Evolutionary conservation across 37 sponge, comb jelly and placozoan genomes (phyloP).

Genomic region (Crambe crambe): DNA sequence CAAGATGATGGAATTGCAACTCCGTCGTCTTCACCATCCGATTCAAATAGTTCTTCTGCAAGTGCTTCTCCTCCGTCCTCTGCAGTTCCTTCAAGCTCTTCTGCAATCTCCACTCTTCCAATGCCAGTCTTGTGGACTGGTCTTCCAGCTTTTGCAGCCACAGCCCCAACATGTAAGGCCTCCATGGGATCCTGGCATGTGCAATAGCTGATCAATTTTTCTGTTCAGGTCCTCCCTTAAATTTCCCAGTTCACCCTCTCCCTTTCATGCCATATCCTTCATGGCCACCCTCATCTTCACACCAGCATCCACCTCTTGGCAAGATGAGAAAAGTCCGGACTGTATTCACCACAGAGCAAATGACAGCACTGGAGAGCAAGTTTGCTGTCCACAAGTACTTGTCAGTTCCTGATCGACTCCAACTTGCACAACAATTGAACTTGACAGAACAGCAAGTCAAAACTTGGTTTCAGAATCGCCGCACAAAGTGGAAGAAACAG

Average conservation of each 20-base stretch:
- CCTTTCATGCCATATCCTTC: not conserved
- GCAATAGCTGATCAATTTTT: not conserved
- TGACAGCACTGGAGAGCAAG: conserved; percentile 42
- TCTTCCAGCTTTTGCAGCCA: not conserved
- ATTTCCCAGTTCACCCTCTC: not conserved
- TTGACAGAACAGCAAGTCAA: conserved; percentile 67
- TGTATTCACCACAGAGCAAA: conserved; percentile 60
- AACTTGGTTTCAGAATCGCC: conserved; percentile 77
- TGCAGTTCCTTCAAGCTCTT: too few relatives aligned
- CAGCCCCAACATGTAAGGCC: not conserved
- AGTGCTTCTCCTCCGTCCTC: too few relatives aligned
- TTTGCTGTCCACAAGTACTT: conserved; percentile 52
- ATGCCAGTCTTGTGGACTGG: not conserved
- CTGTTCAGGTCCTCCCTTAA: not conserved
- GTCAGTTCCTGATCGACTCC: conserved; percentile 35
- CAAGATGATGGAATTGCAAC: not conserved
- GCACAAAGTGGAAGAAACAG: conserved; percentile 68
- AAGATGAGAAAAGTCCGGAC: conserved; percentile 47
- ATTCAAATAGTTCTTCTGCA: too few relatives aligned
- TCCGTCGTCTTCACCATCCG: too few relatives aligned
- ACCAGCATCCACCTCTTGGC: not conserved
- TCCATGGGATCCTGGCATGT: not conserved
- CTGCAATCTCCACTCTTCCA: not conserved
- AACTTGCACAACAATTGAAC: conserved; percentile 34
- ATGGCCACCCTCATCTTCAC: not conserved